phyloP scores from a whole-genome alignment of 2,797 vertebrate species.

The Muraenolepis orangiensis region DNA sequence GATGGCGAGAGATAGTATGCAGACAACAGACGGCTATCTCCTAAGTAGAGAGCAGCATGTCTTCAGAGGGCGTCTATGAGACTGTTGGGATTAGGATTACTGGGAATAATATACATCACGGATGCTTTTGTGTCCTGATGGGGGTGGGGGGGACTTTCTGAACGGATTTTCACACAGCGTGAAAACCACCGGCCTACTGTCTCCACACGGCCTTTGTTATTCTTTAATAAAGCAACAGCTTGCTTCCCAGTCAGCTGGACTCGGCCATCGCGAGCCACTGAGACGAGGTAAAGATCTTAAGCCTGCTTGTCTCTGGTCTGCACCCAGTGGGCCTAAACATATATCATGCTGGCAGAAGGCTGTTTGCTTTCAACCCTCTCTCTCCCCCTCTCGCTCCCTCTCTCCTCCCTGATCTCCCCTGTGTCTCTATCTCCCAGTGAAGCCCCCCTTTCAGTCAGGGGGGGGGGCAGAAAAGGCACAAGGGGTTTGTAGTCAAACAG shows the following conservation, averaged over 20 bases:
- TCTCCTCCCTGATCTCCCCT: slow-evolving; percentile 36
- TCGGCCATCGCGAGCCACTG: slow-evolving; percentile 31
- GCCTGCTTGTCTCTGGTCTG: slow-evolving; percentile 54
- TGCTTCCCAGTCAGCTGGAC: slow-evolving; percentile 34
- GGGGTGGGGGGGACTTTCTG: background rate
- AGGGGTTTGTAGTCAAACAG: slow-evolving; percentile 46
- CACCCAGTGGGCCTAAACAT: slow-evolving; percentile 58
- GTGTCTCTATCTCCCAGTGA: slow-evolving; percentile 42
- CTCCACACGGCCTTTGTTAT: slow-evolving; percentile 49
- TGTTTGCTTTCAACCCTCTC: slow-evolving; percentile 54
- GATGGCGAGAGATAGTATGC: background rate
- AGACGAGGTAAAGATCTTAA: slow-evolving; percentile 64
- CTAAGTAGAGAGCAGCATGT: background rate
- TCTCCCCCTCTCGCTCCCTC: background rate
- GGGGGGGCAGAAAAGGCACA: background rate
- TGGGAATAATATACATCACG: background rate
- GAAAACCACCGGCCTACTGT: slow-evolving; percentile 2
- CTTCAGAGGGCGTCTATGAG: background rate
- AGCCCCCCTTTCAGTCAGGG: slow-evolving; percentile 35
- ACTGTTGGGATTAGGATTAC: background rate
- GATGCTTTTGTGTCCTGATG: background rate
- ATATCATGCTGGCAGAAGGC: slow-evolving; percentile 61
- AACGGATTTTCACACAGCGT: slow-evolving; percentile 8
- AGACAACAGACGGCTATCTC: background rate
- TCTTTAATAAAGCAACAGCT: slow-evolving; percentile 61